These are phyloP conservation scores for Sisyra terminalis DNA, from an alignment of 2,888 invertebrate species.

Conservation along the genomic window DNA sequence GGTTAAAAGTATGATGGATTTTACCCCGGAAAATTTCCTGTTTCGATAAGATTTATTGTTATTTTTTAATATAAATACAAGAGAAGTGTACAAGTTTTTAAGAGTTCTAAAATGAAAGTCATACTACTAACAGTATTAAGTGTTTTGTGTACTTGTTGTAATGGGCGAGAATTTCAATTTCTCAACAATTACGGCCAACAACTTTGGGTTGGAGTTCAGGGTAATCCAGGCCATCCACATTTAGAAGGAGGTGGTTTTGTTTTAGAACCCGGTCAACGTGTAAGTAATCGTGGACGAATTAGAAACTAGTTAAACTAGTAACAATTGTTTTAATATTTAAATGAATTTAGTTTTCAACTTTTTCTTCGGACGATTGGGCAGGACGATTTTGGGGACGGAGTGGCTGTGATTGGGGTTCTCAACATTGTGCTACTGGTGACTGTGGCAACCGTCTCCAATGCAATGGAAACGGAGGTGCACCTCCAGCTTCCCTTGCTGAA, in stretches of 20 bases:
- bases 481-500: slow-evolving; percentile 27
- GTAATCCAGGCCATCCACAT: slow-evolving; percentile 17
- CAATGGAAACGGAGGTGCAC: slow-evolving; percentile 25
- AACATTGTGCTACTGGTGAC: slow-evolving; percentile 24
- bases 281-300: slow-evolving; percentile 11
- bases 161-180: slow-evolving; percentile 15
- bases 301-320: slow-evolving; percentile 6
- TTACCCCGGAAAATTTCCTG: no score
- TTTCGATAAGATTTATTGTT: no score
- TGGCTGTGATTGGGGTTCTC: slow-evolving; percentile 18
- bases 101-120: background rate
- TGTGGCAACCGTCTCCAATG: slow-evolving; percentile 25
- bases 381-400: slow-evolving; percentile 29
- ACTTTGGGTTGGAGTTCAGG: slow-evolving; percentile 20
- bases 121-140: slow-evolving; percentile 2
- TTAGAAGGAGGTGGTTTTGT: slow-evolving; percentile 16
- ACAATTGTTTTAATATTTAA: background rate
- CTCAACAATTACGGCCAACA: slow-evolving; percentile 17
- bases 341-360: slow-evolving; percentile 12
- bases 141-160: slow-evolving; percentile 25
- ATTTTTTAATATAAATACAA: no score
- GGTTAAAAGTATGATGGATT: no score
- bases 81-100: no score
- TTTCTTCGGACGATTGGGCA: slow-evolving; percentile 22
- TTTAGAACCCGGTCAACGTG: slow-evolving; percentile 15